phyloP scores from a whole-genome alignment of 2,888 invertebrate species.

The Acanthosepion lycidas region DNA sequence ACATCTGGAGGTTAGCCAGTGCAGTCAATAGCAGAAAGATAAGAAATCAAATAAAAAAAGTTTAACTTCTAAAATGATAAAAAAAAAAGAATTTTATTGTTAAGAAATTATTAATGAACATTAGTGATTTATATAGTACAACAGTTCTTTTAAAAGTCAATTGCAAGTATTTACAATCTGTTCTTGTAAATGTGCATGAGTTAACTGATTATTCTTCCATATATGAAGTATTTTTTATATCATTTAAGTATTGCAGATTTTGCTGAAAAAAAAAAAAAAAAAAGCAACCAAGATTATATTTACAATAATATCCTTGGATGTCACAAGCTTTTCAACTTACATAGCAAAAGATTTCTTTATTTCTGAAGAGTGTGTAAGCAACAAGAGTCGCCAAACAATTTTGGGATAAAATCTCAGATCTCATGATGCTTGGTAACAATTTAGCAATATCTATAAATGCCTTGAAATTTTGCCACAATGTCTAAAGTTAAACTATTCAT shows the following conservation, averaged over 20 bases:
- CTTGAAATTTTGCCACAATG: too few relatives aligned
- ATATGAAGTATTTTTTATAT: not conserved
- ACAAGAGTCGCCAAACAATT: too few relatives aligned
- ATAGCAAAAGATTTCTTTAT: not conserved
- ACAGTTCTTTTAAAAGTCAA: not conserved
- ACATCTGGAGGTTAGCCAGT: not conserved
- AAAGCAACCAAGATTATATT: not conserved
- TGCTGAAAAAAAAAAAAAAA: not conserved
- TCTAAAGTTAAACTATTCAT: too few relatives aligned
- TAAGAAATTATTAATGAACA: not conserved
- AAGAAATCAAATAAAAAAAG: not conserved
- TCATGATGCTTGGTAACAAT: too few relatives aligned
- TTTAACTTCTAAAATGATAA: not conserved
- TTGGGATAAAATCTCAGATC: too few relatives aligned
- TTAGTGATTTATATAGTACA: not conserved
- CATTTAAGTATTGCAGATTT: not conserved
- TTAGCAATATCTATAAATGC: too few relatives aligned
- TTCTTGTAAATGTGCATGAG: not conserved
- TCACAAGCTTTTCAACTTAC: not conserved
- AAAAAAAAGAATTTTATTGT: not conserved
- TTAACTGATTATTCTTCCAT: not conserved
- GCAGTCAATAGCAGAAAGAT: not conserved
- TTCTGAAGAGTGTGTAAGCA: not conserved
- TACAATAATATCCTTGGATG: not conserved
- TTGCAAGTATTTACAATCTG: not conserved